Evolutionary conservation across 2,113 vertebrate species (phyloP).

Genomic region (Sula dactylatra): DNA sequence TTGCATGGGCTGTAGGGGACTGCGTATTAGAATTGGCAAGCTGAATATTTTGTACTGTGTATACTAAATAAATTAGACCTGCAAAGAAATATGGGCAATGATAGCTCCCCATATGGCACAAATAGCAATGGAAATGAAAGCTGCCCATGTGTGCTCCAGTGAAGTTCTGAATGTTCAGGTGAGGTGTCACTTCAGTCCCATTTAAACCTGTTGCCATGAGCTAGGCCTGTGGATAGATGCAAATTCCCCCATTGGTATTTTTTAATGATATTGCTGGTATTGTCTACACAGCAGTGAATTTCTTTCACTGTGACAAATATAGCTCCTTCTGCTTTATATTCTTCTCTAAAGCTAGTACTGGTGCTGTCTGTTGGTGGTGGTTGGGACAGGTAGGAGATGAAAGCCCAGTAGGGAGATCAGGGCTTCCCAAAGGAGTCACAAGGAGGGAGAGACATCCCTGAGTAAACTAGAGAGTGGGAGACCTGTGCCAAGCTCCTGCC

Average conservation of each 20-base stretch:
- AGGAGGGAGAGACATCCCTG: background rate
- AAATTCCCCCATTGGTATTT: background rate
- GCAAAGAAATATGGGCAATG: background rate
- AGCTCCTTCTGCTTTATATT: background rate
- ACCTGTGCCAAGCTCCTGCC: background rate
- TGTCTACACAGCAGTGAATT: background rate
- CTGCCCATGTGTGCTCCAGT: background rate
- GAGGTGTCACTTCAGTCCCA: background rate
- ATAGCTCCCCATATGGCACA: background rate
- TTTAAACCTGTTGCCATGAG: background rate
- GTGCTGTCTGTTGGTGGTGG: background rate
- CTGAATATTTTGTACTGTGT: conserved; percentile 46
- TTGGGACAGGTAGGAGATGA: background rate
- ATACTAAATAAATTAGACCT: conserved; percentile 58
- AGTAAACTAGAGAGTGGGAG: background rate
- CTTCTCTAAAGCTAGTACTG: background rate
- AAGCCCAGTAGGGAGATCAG: background rate
- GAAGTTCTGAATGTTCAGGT: background rate
- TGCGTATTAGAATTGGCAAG: conserved; percentile 67
- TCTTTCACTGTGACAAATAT: background rate
- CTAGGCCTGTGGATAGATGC: background rate
- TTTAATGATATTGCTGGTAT: background rate
- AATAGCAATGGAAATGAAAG: background rate
- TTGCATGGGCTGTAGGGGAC: conserved; percentile 22
- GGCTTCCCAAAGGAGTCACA: background rate